Conservation (phyloP, 2,888 invertebrate species). For the Xestoiulus laeticollis region DNA sequence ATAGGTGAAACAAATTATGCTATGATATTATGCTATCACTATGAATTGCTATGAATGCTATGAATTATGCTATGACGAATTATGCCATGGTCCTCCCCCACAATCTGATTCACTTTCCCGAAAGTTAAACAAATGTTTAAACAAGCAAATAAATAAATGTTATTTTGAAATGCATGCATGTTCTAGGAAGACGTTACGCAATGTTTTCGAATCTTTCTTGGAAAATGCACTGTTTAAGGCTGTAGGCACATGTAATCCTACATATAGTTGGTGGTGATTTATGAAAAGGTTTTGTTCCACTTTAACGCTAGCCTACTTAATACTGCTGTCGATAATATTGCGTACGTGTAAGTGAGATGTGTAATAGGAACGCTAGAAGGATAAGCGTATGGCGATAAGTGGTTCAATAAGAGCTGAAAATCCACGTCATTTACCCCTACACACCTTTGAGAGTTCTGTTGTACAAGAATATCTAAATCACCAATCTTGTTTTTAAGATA, state of each 20-base stretch:
- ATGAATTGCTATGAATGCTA: no score
- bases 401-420: neutral
- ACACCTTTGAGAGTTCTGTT: neutral
- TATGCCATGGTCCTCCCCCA: no score
- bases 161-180: neutral
- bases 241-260: neutral
- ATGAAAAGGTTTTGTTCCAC: constrained; percentile 4
- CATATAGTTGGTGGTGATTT: neutral
- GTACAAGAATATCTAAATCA: neutral
- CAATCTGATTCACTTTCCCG: no score
- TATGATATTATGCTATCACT: no score
- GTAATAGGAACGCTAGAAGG: neutral
- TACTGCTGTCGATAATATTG: neutral
- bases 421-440: neutral
- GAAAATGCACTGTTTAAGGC: neutral
- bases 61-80: no score
- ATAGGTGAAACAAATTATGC: no score
- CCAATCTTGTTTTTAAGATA: neutral
- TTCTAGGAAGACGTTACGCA: neutral
- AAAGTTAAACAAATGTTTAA: no score
- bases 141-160: no score
- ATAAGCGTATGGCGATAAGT: neutral
- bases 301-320: constrained; percentile 14
- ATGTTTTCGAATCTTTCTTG: neutral
- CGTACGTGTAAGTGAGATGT: neutral